Evolutionary conservation across 2,888 invertebrate genomes (phyloP).

Genomic region (Cataglyphis livida): DNA sequence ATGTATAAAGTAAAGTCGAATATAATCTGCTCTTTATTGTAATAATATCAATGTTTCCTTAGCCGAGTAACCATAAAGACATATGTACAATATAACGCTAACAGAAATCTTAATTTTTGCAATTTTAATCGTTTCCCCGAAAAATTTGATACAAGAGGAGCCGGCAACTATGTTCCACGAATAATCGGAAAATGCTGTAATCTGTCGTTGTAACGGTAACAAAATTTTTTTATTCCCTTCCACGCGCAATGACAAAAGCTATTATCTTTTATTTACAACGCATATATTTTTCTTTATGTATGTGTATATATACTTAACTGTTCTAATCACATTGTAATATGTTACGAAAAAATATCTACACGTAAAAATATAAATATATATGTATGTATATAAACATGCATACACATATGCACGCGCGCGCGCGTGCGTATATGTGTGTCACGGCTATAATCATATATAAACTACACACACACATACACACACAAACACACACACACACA

Average conservation of each 20-base stretch:
- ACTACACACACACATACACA: not conserved
- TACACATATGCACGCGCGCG: conserved; percentile 59
- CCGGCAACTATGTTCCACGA: conserved; percentile 16
- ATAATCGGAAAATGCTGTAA: conserved; percentile 44
- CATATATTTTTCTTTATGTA: conserved; percentile 52
- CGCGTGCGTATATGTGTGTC: conserved; percentile 48
- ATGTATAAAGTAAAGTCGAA: conserved; percentile 69
- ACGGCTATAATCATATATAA: conserved; percentile 27
- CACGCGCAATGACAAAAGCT: conserved; percentile 54
- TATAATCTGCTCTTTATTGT: conserved; percentile 70
- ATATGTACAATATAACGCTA: conserved; percentile 69
- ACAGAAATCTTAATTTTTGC: conserved; percentile 68
- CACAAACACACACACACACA: too few relatives aligned
- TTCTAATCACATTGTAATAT: conserved; percentile 76
- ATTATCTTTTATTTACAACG: conserved; percentile 73
- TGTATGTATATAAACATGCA: conserved; percentile 61
- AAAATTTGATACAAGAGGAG: conserved; percentile 46
- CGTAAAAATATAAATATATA: conserved; percentile 80
- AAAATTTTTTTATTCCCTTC: conserved; percentile 65
- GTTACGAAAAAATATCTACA: conserved; percentile 84
- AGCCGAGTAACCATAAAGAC: conserved; percentile 73
- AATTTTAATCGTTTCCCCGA: conserved; percentile 56
- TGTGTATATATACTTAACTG: conserved; percentile 63
- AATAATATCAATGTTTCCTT: conserved; percentile 62
- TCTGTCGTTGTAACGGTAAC: conserved; percentile 54